phyloP scores from a whole-genome alignment of 2,113 vertebrate genomes.

The Probosciger aterrimus region DNA sequence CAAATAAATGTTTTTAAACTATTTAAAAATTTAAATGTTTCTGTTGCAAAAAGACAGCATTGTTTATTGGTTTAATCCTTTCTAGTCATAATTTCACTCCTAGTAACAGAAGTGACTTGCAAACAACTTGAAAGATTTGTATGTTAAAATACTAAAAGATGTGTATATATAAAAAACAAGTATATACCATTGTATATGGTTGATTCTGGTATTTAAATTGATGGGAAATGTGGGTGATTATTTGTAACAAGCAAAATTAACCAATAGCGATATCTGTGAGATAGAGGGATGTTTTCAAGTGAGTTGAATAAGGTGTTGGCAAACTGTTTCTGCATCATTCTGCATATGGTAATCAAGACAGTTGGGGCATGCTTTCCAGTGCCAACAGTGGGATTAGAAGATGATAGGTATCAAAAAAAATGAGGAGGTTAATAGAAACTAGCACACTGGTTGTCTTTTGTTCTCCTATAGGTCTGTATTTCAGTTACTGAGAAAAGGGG shows the following conservation, averaged over 20 bases:
- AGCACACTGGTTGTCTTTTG: neutral
- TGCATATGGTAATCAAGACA: slow-evolving; percentile 14
- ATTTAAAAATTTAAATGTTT: neutral
- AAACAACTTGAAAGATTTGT: neutral
- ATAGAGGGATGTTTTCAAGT: neutral
- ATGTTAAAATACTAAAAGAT: neutral
- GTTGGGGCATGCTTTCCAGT: neutral
- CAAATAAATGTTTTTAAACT: neutral
- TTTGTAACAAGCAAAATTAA: neutral
- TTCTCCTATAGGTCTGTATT: neutral
- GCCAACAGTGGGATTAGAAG: slow-evolving; percentile 12
- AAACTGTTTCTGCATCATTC: slow-evolving; percentile 7
- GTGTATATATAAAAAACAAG: neutral
- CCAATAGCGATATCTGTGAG: neutral
- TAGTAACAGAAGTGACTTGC: neutral
- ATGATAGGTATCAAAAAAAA: neutral
- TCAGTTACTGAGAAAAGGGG: neutral
- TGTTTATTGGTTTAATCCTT: neutral
- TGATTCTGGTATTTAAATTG: neutral
- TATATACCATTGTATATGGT: neutral
- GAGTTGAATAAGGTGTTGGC: slow-evolving; percentile 1
- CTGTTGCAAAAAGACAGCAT: neutral
- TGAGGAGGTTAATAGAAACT: neutral
- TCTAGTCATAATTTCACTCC: neutral
- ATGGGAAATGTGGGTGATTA: neutral